Evolutionary conservation across 2,797 vertebrate genomes (phyloP), one percentile per base, ranked within the genome.

Genomic region (Rhodeus uyekii): DNA sequence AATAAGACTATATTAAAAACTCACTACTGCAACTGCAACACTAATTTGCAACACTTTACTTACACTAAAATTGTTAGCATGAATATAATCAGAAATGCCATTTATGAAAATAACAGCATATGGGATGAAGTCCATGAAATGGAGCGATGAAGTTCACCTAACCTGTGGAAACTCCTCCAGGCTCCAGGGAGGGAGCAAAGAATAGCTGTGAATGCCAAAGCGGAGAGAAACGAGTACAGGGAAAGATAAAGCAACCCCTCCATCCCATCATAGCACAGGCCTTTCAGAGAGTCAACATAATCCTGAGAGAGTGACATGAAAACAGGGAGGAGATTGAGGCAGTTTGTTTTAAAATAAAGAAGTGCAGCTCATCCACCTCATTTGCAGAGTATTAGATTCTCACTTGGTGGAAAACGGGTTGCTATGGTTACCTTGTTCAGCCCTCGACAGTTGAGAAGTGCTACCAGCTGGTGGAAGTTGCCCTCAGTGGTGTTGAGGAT

Each of bases 111-210:
- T 24, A n/a, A 7, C 65, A 69, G 36, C 65, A 79, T 50, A 46
- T 36, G 22, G n/a, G 44, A 22, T 5, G 32, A 48, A 18, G 22
- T n/a, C n/a, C n/a, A 63, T 16, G 3, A n/a, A n/a, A 14, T 39
- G 22, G 16, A 81, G 22, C 10, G 16, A 73, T 67, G 3, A 46
- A 44, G 22, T 34, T 53, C 46, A 67, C 38, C 76, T 67, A 77
- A 97, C 96, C 96, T 96, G 90, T 95, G 95, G 91, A 98, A 97
- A 89, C 94, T 95, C 89, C 95, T 96, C 97, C 96, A 97, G 89
- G 96, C 96, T 0, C 95, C 95, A 4, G 97, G 96, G 86, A 97
- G 93, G 89, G 96, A 96, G 92, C 96, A 97, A 86, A 97, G 94
- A 69, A 97, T 92, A 6, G 95, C 93, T 74, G 96, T 97, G 91